A percentile compares a stretch with the other conserved stretches of the same genome.
Evolutionary conservation across 2,888 invertebrate species (phyloP).

Genomic region (Hirtodrosophila trivittata): DNA sequence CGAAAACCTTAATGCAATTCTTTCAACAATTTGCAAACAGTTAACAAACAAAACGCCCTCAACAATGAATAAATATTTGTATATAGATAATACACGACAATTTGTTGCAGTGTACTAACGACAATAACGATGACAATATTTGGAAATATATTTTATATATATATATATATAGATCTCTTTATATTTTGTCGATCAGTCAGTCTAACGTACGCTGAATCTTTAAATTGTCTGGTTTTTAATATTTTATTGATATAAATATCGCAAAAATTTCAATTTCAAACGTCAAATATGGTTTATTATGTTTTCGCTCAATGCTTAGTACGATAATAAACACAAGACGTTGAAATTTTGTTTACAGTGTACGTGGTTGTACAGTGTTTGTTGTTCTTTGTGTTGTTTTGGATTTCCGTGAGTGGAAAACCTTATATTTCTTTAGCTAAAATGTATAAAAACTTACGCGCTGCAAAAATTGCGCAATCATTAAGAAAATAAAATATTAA

Average conservation of each 20-base stretch:
- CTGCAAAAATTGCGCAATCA: constrained; percentile 60
- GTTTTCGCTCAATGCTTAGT: constrained; percentile 77
- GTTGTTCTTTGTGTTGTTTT: constrained; percentile 23
- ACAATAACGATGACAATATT: constrained; percentile 46
- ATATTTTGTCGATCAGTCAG: too few relatives aligned
- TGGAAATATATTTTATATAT: too few relatives aligned
- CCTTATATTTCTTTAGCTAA: constrained; percentile 44
- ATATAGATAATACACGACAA: constrained; percentile 28
- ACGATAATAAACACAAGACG: constrained; percentile 82
- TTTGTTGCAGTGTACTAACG: constrained; percentile 56
- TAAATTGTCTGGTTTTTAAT: constrained; percentile 32
- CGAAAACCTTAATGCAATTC: constrained; percentile 83
- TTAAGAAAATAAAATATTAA: constrained; percentile 45
- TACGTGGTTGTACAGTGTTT: constrained; percentile 24
- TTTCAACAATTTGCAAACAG: constrained; percentile 84
- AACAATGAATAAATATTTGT: constrained; percentile 53
- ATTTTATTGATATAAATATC: constrained; percentile 27
- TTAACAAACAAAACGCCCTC: constrained; percentile 82
- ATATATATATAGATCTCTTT: too few relatives aligned
- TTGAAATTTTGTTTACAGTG: constrained; percentile 45
- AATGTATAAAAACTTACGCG: constrained; percentile 67
- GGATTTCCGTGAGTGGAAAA: constrained; percentile 33
- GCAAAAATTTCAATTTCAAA: constrained; percentile 47
- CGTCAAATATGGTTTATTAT: constrained; percentile 78
- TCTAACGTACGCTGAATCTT: constrained; percentile 57